Conservation (phyloP, 2,888 invertebrate species). For the Doris montereyensis region DNA sequence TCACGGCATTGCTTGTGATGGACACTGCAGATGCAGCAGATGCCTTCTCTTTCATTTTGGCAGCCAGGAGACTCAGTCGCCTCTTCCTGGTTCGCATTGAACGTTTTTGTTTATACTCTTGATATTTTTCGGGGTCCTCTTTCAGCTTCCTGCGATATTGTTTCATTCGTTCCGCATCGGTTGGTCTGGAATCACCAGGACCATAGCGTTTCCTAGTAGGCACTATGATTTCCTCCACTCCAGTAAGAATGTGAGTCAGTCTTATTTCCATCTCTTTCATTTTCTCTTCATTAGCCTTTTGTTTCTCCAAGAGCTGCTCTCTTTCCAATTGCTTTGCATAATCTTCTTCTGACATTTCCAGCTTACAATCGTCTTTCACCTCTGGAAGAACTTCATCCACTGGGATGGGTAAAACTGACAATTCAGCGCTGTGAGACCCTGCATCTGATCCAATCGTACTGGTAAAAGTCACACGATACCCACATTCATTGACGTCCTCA, state of each 20-base stretch:
- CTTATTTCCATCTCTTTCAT: slow-evolving; percentile 38
- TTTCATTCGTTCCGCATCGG: slow-evolving; percentile 42
- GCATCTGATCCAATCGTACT: slow-evolving; percentile 38
- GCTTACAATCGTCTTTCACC: slow-evolving; percentile 34
- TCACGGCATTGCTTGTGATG: slow-evolving; percentile 29
- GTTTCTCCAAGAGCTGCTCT: slow-evolving; percentile 38
- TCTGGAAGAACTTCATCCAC: slow-evolving; percentile 39
- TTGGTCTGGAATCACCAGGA: slow-evolving; percentile 24
- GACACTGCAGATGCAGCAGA: slow-evolving; percentile 18
- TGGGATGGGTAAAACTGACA: slow-evolving; percentile 31
- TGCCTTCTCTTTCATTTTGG: slow-evolving; percentile 29
- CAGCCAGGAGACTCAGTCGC: slow-evolving; percentile 27
- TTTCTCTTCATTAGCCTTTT: slow-evolving; percentile 35
- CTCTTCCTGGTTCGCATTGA: slow-evolving; percentile 27
- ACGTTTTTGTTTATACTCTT: slow-evolving; percentile 38
- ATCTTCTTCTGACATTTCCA: slow-evolving; percentile 39
- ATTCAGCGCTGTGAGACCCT: slow-evolving; percentile 40
- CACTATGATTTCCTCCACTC: slow-evolving; percentile 38
- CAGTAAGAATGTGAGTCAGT: slow-evolving; percentile 34
- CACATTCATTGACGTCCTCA: slow-evolving; percentile 36
- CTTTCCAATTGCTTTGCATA: slow-evolving; percentile 39
- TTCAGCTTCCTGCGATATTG: slow-evolving; percentile 36
- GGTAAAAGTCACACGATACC: slow-evolving; percentile 37
- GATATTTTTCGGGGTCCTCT: slow-evolving; percentile 40
- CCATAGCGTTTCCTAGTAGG: slow-evolving; percentile 33